Percentiles rank a stretch among this genome's conserved stretches.
Conservation (phyloP, 2,113 vertebrate genomes). For the Carettochelys insculpta region DNA sequence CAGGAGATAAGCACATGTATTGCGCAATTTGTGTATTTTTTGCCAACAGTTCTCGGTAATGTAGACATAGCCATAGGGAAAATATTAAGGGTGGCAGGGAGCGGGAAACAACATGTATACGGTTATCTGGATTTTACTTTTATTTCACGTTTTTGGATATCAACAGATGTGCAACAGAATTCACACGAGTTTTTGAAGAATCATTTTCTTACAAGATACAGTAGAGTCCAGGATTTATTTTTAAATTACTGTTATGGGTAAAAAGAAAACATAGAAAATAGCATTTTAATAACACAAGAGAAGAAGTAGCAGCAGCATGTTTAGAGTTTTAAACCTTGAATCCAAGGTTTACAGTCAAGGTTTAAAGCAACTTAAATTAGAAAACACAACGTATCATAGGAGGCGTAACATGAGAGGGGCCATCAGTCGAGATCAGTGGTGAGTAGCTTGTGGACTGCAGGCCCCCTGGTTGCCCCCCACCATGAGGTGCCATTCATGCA, state of each 20-base stretch:
- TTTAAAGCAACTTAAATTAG: neutral
- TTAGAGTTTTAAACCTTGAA: neutral
- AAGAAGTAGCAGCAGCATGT: neutral
- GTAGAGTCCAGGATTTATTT: conserved; percentile 2
- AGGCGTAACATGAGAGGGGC: neutral
- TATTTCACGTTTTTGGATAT: conserved; percentile 33
- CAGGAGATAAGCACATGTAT: too few relatives aligned
- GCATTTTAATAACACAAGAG: neutral
- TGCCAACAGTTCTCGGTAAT: too few relatives aligned
- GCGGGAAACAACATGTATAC: conserved; percentile 39
- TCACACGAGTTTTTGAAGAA: conserved; percentile 46
- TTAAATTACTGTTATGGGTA: neutral
- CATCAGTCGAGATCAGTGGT: too few relatives aligned
- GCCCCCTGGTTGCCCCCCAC: too few relatives aligned
- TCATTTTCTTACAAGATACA: conserved; percentile 40
- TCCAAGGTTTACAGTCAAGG: neutral
- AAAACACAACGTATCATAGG: neutral
- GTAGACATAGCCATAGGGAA: too few relatives aligned
- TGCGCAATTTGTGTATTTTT: too few relatives aligned
- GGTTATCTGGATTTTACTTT: conserved; percentile 39
- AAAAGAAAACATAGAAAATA: conserved; percentile 13
- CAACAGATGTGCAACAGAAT: conserved; percentile 29
- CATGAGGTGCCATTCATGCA: too few relatives aligned
- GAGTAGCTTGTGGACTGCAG: too few relatives aligned
- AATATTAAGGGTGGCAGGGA: too few relatives aligned